Evolutionary conservation across 2,113 vertebrate genomes (phyloP).

Genomic region (Pelvicachromis taeniatus): DNA sequence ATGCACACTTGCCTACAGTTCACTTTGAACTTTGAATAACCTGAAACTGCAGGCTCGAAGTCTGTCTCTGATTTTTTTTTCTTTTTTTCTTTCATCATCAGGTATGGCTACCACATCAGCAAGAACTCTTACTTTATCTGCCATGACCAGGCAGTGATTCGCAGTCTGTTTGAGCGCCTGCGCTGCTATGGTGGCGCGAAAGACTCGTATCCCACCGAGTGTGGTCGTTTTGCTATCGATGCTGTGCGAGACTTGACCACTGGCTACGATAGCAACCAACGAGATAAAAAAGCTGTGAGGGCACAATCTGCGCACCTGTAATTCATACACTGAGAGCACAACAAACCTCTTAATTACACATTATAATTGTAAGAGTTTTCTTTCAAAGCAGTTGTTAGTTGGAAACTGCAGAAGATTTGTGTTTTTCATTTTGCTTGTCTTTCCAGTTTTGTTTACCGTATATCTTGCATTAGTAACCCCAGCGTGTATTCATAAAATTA

Average conservation of each 20-base stretch:
- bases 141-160: slow-evolving; percentile 83
- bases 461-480: too few relatives aligned
- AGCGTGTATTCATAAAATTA: too few relatives aligned
- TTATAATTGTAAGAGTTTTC: neutral
- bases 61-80: neutral
- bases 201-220: slow-evolving; percentile 81
- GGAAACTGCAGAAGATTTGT: neutral
- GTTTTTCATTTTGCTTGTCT: neutral
- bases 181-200: slow-evolving; percentile 81
- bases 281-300: slow-evolving; percentile 87
- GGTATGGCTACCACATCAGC: slow-evolving; percentile 93
- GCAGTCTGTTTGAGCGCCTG: slow-evolving; percentile 83
- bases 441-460: too few relatives aligned
- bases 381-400: neutral
- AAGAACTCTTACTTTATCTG: slow-evolving; percentile 97
- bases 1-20: neutral
- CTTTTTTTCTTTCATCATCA: slow-evolving; percentile 31
- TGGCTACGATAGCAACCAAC: slow-evolving; percentile 87
- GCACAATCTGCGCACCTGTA: neutral
- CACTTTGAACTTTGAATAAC: neutral
- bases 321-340: neutral
- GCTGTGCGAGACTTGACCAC: slow-evolving; percentile 90
- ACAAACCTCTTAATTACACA: neutral
- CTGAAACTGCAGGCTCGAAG: neutral
- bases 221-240: slow-evolving; percentile 82